A percentile compares a stretch with the other conserved stretches of the same genome.
Evolutionary conservation across 2,797 vertebrate species (phyloP).

Genomic region (Halcyon badia): DNA sequence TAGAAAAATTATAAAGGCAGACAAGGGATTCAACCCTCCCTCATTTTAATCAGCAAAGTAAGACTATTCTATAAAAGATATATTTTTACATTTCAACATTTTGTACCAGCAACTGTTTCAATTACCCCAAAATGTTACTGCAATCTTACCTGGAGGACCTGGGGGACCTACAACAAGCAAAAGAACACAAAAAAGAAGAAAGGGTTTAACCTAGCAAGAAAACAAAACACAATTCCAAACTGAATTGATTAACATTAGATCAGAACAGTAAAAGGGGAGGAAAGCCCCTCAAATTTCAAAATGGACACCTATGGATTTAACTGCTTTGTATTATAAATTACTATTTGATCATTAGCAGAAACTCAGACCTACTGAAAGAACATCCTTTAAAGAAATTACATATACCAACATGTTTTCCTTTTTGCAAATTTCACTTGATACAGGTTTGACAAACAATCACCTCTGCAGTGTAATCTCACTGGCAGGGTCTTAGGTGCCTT

Average conservation of each 20-base stretch:
- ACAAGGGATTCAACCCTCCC: background rate
- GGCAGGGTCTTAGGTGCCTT: background rate
- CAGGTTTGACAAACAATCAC: background rate
- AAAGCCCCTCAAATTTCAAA: background rate
- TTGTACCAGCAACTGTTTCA: background rate
- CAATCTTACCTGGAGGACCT: slow-evolving; percentile 90
- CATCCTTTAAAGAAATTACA: background rate
- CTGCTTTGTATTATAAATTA: background rate
- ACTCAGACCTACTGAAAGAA: background rate
- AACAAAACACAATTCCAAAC: background rate
- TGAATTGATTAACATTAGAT: background rate
- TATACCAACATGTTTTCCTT: accelerated
- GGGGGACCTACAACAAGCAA: slow-evolving; percentile 85
- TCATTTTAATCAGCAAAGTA: background rate
- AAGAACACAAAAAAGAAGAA: slow-evolving; percentile 30
- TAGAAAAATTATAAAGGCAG: background rate
- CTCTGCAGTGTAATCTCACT: background rate
- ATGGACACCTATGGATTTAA: background rate
- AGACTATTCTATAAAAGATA: background rate
- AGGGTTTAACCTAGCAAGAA: background rate
- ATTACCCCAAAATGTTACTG: background rate
- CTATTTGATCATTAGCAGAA: background rate
- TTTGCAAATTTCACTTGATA: background rate
- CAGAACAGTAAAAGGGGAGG: background rate
- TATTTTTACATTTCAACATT: background rate